phyloP scores from a whole-genome alignment of 2,797 vertebrate species.

The Tragelaphus oryx region DNA sequence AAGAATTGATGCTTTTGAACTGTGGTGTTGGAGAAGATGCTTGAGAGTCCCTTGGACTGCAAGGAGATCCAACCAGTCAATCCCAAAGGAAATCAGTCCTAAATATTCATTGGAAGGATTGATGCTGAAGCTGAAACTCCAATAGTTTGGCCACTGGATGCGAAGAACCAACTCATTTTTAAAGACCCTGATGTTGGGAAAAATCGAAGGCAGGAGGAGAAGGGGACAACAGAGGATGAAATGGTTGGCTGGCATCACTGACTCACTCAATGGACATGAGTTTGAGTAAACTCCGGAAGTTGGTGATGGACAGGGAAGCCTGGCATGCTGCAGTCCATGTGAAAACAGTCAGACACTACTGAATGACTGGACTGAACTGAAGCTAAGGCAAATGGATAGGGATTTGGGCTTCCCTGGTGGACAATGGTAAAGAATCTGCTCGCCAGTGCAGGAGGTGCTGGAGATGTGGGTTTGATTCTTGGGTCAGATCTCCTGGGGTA shows the following conservation, averaged over 20 bases:
- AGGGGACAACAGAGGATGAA: background rate
- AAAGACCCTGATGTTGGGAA: background rate
- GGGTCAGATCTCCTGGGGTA: background rate
- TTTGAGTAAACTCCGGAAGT: background rate
- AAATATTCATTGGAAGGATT: background rate
- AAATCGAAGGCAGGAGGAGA: background rate
- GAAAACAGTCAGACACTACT: background rate
- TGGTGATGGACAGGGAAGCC: background rate
- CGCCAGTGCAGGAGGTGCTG: accelerated
- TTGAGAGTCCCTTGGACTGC: background rate
- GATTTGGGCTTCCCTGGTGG: background rate
- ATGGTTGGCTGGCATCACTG: background rate
- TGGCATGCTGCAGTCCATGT: accelerated
- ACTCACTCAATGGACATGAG: background rate
- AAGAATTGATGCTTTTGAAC: background rate
- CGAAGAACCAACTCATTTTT: accelerated
- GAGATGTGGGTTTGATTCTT: background rate
- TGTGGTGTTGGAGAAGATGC: background rate
- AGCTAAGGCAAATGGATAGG: background rate
- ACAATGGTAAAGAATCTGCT: background rate
- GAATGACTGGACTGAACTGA: background rate
- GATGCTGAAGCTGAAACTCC: background rate
- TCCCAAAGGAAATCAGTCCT: background rate
- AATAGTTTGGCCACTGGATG: background rate
- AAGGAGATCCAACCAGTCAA: background rate